A percentile compares a stretch with the other conserved stretches of the same genome.
These are phyloP conservation scores for Caenorhabditis panamensis DNA, from an alignment of 2,888 invertebrate species.

Conservation along the genomic window DNA sequence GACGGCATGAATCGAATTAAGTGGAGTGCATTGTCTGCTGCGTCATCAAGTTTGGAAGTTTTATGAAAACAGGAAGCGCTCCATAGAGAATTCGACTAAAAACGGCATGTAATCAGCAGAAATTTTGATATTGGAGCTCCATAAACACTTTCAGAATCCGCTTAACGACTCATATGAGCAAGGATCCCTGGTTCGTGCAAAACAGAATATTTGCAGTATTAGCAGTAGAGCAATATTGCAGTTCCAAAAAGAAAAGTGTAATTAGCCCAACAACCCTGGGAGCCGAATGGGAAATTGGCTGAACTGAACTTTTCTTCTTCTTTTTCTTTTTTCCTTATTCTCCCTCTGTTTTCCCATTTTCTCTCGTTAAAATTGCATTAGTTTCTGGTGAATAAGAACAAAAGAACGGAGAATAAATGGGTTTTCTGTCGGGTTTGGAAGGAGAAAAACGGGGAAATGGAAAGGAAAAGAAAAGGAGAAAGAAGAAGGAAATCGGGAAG, in stretches of 20 bases:
- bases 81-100: not conserved
- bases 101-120: not conserved
- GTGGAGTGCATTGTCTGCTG: slow-evolving; percentile 1
- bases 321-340: not conserved
- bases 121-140: not conserved
- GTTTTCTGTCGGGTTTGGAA: not conserved
- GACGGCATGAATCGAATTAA: slow-evolving; percentile 10
- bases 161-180: not conserved
- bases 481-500: not conserved
- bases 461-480: slow-evolving; percentile 12
- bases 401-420: slow-evolving; percentile 12
- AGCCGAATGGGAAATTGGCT: not conserved
- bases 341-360: not conserved
- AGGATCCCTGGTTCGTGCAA: no score
- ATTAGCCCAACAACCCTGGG: slow-evolving; percentile 16
- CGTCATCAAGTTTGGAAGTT: not conserved
- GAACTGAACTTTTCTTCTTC: not conserved
- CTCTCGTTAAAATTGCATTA: slow-evolving; percentile 25
- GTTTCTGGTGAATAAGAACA: slow-evolving; percentile 23
- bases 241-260: not conserved
- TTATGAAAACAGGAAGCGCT: not conserved
- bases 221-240: not conserved
- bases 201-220: not conserved
- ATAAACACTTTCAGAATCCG: not conserved
- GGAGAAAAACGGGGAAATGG: slow-evolving; percentile 5